A percentile compares a stretch with the other conserved stretches of the same genome.
Evolutionary conservation across 2,113 vertebrate genomes (phyloP).

Genomic region (Menura novaehollandiae): DNA sequence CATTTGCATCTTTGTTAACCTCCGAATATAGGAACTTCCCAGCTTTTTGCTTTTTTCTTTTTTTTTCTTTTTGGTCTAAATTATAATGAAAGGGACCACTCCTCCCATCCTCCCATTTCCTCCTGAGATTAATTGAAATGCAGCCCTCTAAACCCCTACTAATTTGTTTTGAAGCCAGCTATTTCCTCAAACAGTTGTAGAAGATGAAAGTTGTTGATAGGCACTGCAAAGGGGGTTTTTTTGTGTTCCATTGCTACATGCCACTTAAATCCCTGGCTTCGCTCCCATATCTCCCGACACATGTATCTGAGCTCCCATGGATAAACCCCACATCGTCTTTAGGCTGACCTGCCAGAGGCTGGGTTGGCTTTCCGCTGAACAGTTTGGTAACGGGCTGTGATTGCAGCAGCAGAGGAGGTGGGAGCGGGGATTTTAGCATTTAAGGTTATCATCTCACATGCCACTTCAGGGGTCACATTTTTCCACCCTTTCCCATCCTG

Average conservation of each 20-base stretch:
- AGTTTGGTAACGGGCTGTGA: rapidly evolving
- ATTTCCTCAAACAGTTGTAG: conserved; percentile 44
- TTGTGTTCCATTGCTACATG: neutral
- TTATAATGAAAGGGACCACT: neutral
- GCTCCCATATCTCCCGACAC: neutral
- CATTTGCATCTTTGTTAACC: neutral
- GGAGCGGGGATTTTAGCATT: neutral
- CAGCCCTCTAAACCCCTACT: conserved; percentile 7
- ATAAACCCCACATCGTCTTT: neutral
- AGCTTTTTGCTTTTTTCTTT: neutral
- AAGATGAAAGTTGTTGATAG: conserved; percentile 47
- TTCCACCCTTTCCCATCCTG: neutral
- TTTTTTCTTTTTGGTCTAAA: neutral
- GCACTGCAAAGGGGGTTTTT: neutral
- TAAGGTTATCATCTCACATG: neutral
- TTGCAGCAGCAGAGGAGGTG: neutral
- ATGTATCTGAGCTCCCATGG: neutral
- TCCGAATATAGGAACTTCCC: neutral
- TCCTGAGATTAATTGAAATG: conserved; percentile 39
- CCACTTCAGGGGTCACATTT: neutral
- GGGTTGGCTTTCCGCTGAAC: neutral
- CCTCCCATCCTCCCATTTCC: conserved; percentile 14
- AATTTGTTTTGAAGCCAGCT: conserved; percentile 50
- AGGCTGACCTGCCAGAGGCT: neutral
- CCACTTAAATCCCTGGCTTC: conserved; percentile 19